A percentile compares a stretch with the other conserved stretches of the same genome.
Conservation (phyloP, 2,888 invertebrate genomes). For the Caenorhabditis sp. region DNA sequence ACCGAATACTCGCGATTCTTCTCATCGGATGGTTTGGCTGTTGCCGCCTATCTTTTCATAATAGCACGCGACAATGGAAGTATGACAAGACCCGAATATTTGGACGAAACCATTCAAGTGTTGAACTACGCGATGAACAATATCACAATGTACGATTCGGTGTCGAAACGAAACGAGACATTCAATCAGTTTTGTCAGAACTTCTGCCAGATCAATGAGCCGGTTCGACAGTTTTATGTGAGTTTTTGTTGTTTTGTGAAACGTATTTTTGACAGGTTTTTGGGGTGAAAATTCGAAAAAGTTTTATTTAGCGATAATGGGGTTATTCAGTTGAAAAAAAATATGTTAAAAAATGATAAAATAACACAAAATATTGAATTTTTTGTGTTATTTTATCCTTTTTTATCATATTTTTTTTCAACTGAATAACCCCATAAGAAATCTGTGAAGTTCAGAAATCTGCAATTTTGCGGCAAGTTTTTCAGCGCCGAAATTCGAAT, state of each 20-base stretch:
- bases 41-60: slow-evolving; percentile 62
- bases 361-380: too few species aligned
- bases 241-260: slow-evolving; percentile 10
- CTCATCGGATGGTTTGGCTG: slow-evolving; percentile 41
- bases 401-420: too few species aligned
- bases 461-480: too few species aligned
- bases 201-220: slow-evolving; percentile 62
- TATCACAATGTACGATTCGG: slow-evolving; percentile 49
- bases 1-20: slow-evolving; percentile 45
- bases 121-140: slow-evolving; percentile 56
- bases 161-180: slow-evolving; percentile 38
- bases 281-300: not conserved
- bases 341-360: too few species aligned
- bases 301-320: too few species aligned
- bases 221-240: slow-evolving; percentile 63
- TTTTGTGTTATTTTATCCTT: too few species aligned
- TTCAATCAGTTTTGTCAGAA: slow-evolving; percentile 58
- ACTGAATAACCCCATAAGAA: too few species aligned
- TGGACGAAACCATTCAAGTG: slow-evolving; percentile 65
- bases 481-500: too few species aligned
- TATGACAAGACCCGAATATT: slow-evolving; percentile 61
- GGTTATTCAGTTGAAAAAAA: too few species aligned
- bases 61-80: slow-evolving; percentile 67
- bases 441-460: too few species aligned
- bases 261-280: not conserved